phyloP scores from a whole-genome alignment of 2,888 invertebrate genomes.

The Rhorus exstirpatorius region DNA sequence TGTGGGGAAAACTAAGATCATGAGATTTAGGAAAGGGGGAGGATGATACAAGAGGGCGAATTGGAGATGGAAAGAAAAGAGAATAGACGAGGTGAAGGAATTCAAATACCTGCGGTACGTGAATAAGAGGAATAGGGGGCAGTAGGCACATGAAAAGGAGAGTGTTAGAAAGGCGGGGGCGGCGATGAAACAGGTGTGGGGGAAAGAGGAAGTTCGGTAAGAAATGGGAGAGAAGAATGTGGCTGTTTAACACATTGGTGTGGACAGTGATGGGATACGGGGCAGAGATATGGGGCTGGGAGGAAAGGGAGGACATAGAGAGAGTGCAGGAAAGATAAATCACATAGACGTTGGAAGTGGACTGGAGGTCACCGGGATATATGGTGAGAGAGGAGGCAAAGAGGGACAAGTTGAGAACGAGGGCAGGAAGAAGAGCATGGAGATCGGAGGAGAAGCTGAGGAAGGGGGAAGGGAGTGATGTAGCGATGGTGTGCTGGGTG shows the following conservation, averaged over 20 bases:
- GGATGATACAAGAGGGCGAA: neutral
- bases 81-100: slow-evolving; percentile 15
- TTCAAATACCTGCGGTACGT: slow-evolving; percentile 24
- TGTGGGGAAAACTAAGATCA: slow-evolving; percentile 18
- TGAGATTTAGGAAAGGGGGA: slow-evolving; percentile 18
- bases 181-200: slow-evolving; percentile 27
- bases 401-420: too few species aligned
- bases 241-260: slow-evolving; percentile 42
- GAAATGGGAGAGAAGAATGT: slow-evolving; percentile 21
- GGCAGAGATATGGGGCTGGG: slow-evolving; percentile 24
- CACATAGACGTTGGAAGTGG: slow-evolving; percentile 29
- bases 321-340: slow-evolving; percentile 43
- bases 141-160: neutral
- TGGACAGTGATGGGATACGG: slow-evolving; percentile 38
- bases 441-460: too few species aligned
- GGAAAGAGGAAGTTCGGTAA: slow-evolving; percentile 34
- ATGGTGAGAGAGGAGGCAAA: too few species aligned
- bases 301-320: too few species aligned
- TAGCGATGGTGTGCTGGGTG: too few species aligned
- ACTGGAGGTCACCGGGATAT: neutral
- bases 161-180: slow-evolving; percentile 25
- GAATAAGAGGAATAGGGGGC: slow-evolving; percentile 14
- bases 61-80: slow-evolving; percentile 33
- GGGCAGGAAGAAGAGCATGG: too few species aligned
- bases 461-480: too few species aligned